A percentile compares a stretch with the other conserved stretches of the same genome.
phyloP scores from a whole-genome alignment of 2,797 vertebrate species.

The Poecilia picta region DNA sequence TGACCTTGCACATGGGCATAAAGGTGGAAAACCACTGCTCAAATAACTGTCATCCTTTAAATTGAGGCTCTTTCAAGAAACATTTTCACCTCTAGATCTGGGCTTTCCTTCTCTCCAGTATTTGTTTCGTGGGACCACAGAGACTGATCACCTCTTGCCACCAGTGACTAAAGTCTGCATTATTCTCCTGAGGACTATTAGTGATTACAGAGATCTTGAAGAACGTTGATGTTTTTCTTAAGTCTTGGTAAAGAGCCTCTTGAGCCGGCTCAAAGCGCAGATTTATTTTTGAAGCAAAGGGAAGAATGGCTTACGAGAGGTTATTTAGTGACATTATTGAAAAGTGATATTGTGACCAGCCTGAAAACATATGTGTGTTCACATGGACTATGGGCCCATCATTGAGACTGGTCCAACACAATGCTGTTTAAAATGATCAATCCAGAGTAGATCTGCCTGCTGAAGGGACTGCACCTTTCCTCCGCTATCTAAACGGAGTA shows the following conservation, averaged over 20 bases:
- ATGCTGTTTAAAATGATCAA: slow-evolving; percentile 27
- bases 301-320: slow-evolving; percentile 26
- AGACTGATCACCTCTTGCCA: slow-evolving; percentile 48
- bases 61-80: slow-evolving; percentile 17
- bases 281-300: slow-evolving; percentile 30
- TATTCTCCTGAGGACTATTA: slow-evolving; percentile 42
- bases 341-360: slow-evolving; percentile 39
- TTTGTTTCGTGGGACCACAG: slow-evolving; percentile 18
- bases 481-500: neutral
- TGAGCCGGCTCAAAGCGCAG: slow-evolving; percentile 36
- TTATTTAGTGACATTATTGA: slow-evolving; percentile 40
- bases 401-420: slow-evolving; percentile 60
- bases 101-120: slow-evolving; percentile 5
- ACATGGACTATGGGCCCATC: slow-evolving; percentile 49
- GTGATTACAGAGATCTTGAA: slow-evolving; percentile 43
- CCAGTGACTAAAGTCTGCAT: slow-evolving; percentile 38
- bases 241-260: slow-evolving; percentile 48
- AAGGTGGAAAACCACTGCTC: neutral
- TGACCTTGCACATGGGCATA: neutral
- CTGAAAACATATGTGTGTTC: slow-evolving; percentile 43
- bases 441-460: slow-evolving; percentile 9
- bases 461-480: slow-evolving; percentile 58
- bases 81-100: slow-evolving; percentile 14
- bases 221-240: slow-evolving; percentile 46
- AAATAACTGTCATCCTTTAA: neutral